Conservation (phyloP, 2,113 vertebrate genomes). For the Thamnophis sirtalis region DNA sequence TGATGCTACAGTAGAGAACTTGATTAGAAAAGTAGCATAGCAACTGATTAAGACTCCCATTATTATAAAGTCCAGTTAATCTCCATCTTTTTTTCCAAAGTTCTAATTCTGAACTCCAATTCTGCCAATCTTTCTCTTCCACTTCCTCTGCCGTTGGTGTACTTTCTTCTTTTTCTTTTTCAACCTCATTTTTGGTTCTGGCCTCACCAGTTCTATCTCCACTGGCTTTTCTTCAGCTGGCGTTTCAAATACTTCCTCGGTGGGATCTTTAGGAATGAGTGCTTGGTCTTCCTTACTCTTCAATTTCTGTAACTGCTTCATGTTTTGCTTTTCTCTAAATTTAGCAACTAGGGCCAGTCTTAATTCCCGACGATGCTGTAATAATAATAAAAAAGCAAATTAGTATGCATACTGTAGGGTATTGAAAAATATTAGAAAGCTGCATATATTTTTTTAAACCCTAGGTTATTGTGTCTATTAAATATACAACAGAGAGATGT, state of each 20-base stretch:
- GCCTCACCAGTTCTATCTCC: constrained; percentile 75
- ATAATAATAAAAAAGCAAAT: background rate
- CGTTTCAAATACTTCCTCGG: constrained; percentile 82
- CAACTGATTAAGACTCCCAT: background rate
- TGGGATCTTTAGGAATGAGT: constrained; percentile 77
- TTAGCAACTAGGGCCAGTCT: constrained; percentile 80
- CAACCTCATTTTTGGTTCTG: constrained; percentile 68
- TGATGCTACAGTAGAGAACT: constrained; percentile 31
- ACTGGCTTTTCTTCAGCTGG: constrained; percentile 79
- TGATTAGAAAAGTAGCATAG: constrained; percentile 29
- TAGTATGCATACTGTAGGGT: background rate
- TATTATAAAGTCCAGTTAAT: background rate
- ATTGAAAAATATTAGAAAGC: background rate
- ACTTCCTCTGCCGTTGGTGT: constrained; percentile 83
- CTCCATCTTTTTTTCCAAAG: background rate
- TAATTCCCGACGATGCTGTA: constrained; percentile 82
- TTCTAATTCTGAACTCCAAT: constrained; percentile 39
- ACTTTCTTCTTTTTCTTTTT: constrained; percentile 75
- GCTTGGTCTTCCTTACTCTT: constrained; percentile 74
- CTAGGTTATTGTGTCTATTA: too few species aligned
- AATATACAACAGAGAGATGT: too few species aligned
- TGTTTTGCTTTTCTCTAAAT: constrained; percentile 84
- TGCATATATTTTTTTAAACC: too few species aligned
- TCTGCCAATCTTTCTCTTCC: constrained; percentile 64
- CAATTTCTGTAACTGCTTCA: constrained; percentile 82